phyloP scores from a whole-genome alignment of 2,888 invertebrate genomes.

The Ormyrus labotus region DNA sequence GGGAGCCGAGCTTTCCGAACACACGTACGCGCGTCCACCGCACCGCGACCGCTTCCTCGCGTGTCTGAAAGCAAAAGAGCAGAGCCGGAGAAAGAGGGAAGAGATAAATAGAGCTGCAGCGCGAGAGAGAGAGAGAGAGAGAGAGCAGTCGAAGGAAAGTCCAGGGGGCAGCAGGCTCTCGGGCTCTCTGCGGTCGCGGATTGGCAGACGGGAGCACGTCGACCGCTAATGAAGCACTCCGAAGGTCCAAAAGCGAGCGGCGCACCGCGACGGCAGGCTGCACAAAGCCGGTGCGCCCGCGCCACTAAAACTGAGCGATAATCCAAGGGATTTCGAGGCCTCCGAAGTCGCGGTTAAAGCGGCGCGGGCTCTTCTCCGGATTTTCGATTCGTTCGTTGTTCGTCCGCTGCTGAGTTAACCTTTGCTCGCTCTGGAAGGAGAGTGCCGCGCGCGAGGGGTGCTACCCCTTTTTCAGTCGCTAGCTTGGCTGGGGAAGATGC shows the following conservation, averaged over 20 bases:
- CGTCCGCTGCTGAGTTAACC: not conserved
- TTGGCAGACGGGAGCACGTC: conserved; percentile 46
- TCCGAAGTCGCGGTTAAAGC: conserved; percentile 10
- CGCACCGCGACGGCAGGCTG: not conserved
- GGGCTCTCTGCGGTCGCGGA: conserved; percentile 4
- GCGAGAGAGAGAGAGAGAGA: not conserved
- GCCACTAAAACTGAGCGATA: conserved; percentile 46
- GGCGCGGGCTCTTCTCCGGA: not conserved
- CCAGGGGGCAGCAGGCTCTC: not conserved
- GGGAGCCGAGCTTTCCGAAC: not conserved
- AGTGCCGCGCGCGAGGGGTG: too few relatives aligned
- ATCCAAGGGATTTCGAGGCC: conserved; percentile 39
- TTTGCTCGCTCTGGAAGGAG: too few relatives aligned
- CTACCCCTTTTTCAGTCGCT: too few relatives aligned
- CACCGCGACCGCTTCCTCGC: not conserved
- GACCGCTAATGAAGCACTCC: conserved; percentile 60
- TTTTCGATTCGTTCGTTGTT: conserved; percentile 13
- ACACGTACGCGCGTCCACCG: not conserved
- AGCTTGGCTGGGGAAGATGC: too few relatives aligned
- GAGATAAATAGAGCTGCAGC: not conserved
- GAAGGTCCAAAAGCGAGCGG: conserved; percentile 32
- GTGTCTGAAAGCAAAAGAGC: not conserved
- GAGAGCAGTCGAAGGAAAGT: conserved; percentile 13
- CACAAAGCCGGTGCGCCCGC: not conserved
- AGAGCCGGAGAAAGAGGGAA: not conserved